Evolutionary conservation across 1,140 invertebrate genomes (phyloP), one percentile per base, ranked within the genome.

Genomic region (Drosophila parabipectinata): DNA sequence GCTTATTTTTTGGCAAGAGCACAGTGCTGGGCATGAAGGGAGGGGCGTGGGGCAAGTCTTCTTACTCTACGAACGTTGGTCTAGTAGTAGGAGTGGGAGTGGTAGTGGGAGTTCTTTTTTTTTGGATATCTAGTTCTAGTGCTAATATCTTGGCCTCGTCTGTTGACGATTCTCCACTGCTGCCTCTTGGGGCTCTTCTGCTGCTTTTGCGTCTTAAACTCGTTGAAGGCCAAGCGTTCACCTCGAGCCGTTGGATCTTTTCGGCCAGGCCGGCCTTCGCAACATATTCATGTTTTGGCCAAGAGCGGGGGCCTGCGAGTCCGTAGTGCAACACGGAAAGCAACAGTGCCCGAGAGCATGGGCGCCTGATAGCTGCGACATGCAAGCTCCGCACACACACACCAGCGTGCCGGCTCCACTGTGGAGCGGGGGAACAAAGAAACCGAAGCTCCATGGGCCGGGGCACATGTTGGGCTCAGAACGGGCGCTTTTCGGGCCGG

Each of bases 161-260:
- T 64, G 60, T 48, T 5, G 8, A 32, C 44, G 58, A 54, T 48
- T 44, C 21, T 21, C 34, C 34, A 64, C 28, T 66, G 39, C 7
- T 7, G 44, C 47, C 24, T 34, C 24, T 57, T 69, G 50, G 58
- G 41, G 61, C 68, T 80, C 77, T 87, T 77, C 57, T 68, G 51
- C 34, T 21, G 58, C 50, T 85, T 76, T 71, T 77, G 66, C 56
- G 64, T 76, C 75, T 78, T 87, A 60, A 72, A 82, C 67, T 76
- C 82, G 26, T 83, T 83, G 84, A 88, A 88, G 83, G 83, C 79
- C 79, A 88, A 83, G 55, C 68, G 58, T 82, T 83, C 66, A 83
- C 72, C 79, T 83, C 68, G 73, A 75, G 50, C 28, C 45, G 47
- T 37, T 47, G 51, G 51, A 57, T 72, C 60, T 80, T 55, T 67